phyloP scores from a whole-genome alignment of 2,888 invertebrate species.

The Campoletis raptor region DNA sequence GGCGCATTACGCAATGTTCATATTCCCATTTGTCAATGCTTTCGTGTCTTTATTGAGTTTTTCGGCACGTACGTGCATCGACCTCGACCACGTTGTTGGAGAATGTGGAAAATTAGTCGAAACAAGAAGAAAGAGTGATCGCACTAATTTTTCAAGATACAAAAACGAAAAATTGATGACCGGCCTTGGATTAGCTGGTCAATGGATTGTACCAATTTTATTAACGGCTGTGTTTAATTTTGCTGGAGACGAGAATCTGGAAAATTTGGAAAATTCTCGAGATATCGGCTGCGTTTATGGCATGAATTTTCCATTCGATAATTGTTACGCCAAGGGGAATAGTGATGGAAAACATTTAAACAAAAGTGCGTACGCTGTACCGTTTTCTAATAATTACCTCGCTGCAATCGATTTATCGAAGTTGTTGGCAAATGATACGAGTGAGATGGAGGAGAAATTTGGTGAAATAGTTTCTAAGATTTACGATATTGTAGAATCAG shows the following conservation, averaged over 20 bases:
- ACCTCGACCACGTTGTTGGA: conserved; percentile 63
- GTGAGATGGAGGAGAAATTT: conserved; percentile 51
- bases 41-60: conserved; percentile 80
- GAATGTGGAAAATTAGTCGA: conserved; percentile 57
- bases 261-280: conserved; percentile 50
- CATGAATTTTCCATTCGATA: conserved; percentile 76
- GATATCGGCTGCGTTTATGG: conserved; percentile 73
- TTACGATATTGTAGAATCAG: conserved; percentile 74
- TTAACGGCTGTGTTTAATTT: conserved; percentile 73
- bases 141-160: conserved; percentile 26
- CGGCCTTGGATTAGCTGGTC: conserved; percentile 73
- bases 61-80: conserved; percentile 74
- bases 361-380: conserved; percentile 38
- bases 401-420: conserved; percentile 62
- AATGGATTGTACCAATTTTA: conserved; percentile 81
- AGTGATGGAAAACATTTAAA: conserved; percentile 31
- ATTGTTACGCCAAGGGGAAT: conserved; percentile 66
- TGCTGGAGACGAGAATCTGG: conserved; percentile 68
- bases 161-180: conserved; percentile 65
- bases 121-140: conserved; percentile 1
- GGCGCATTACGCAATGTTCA: conserved; percentile 79
- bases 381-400: conserved; percentile 68
- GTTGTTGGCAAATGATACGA: conserved; percentile 64
- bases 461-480: conserved; percentile 76
- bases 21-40: conserved; percentile 81